A percentile compares a stretch with the other conserved stretches of the same genome.
phyloP scores from a whole-genome alignment of 1,140 invertebrate genomes.

The Drosophila fuyamai region DNA sequence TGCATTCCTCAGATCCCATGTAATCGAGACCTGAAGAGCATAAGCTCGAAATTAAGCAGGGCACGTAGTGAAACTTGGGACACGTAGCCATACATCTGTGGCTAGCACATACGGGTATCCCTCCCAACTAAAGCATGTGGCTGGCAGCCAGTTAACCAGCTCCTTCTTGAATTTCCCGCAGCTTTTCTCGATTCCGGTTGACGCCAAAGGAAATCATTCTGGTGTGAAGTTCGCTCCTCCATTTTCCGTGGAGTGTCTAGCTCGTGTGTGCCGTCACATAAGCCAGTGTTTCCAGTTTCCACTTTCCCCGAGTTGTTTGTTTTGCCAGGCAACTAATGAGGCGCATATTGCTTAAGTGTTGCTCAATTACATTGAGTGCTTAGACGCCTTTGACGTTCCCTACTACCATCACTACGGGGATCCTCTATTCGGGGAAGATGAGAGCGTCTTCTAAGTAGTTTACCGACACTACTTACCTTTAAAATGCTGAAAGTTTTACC shows the following conservation, averaged over 20 bases:
- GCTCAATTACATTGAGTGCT: conserved; percentile 81
- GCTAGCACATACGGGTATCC: conserved; percentile 23
- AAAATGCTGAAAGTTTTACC: conserved; percentile 46
- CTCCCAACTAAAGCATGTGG: conserved; percentile 44
- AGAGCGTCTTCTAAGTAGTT: conserved; percentile 21
- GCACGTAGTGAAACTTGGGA: conserved; percentile 69
- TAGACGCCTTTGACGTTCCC: conserved; percentile 33
- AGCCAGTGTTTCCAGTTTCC: conserved; percentile 19
- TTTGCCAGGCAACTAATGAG: conserved; percentile 68
- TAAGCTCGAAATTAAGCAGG: conserved; percentile 63
- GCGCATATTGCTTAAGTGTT: conserved; percentile 76
- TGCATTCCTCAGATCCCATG: conserved; percentile 50
- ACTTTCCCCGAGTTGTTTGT: conserved; percentile 32
- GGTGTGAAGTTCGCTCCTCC: conserved; percentile 58
- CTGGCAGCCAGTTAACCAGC: conserved; percentile 22
- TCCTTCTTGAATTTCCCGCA: conserved; percentile 16
- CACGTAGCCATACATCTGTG: conserved; percentile 21
- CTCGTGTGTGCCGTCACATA: conserved; percentile 10
- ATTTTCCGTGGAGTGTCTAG: conserved; percentile 10
- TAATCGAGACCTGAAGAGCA: conserved; percentile 68
- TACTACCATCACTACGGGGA: conserved; percentile 37
- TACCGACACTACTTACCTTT: conserved; percentile 32
- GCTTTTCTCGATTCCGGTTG: conserved; percentile 59
- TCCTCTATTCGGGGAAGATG: conserved; percentile 10
- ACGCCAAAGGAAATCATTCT: conserved; percentile 71